Percentiles rank a stretch among this genome's conserved stretches.
phyloP scores from a whole-genome alignment of 1,140 invertebrate genomes.

The Ptiloglossa arizonensis region DNA sequence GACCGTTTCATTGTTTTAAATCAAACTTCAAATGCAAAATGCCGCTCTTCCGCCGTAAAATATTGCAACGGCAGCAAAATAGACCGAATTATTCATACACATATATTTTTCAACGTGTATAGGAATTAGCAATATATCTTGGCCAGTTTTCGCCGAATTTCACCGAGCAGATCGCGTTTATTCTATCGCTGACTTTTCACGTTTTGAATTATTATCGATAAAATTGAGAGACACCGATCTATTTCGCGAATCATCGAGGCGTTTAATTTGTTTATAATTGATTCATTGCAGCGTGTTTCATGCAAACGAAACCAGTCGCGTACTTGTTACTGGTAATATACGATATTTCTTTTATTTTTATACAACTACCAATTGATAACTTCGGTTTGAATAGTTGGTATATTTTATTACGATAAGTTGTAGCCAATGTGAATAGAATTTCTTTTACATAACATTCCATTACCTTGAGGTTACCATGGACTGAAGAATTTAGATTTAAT shows the following conservation, averaged over 20 bases:
- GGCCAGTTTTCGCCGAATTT: neutral
- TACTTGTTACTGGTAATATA: too few species aligned
- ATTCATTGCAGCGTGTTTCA: too few species aligned
- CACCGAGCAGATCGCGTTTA: neutral
- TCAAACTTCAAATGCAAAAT: conserved; percentile 19
- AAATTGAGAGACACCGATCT: too few species aligned
- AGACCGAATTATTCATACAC: neutral
- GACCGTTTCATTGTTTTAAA: conserved; percentile 1
- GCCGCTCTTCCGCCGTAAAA: neutral
- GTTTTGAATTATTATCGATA: neutral
- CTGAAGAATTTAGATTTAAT: too few species aligned
- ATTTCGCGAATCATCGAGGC: neutral
- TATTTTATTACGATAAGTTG: too few species aligned
- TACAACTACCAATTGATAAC: too few species aligned
- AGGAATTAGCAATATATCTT: neutral
- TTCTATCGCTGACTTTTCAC: neutral
- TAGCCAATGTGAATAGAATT: too few species aligned
- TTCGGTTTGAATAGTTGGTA: too few species aligned
- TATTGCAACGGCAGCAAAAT: neutral
- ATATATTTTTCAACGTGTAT: neutral
- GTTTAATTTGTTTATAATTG: neutral
- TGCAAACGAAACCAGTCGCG: too few species aligned
- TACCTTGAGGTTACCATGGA: too few species aligned
- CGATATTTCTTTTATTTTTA: too few species aligned
- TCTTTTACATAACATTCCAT: too few species aligned